A percentile compares a stretch with the other conserved stretches of the same genome.
phyloP scores from a whole-genome alignment of 1,140 invertebrate genomes.

The Neodiprion virginianus region DNA sequence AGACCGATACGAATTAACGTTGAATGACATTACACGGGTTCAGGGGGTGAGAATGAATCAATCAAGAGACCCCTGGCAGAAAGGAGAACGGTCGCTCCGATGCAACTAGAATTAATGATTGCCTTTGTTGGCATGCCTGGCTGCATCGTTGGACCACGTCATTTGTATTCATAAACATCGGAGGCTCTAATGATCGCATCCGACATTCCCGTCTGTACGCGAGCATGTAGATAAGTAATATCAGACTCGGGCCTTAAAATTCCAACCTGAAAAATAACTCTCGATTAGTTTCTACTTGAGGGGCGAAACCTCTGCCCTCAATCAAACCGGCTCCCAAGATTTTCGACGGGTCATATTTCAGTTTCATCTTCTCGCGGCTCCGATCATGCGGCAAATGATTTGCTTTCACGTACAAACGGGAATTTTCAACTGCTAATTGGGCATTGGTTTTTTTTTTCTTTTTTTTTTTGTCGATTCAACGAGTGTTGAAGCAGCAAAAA shows the following conservation, averaged over 20 bases:
- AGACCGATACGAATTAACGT: too few species aligned
- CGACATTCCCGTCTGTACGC: neutral
- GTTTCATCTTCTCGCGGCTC: too few species aligned
- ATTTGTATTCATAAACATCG: conserved; percentile 5
- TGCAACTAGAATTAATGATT: conserved; percentile 7
- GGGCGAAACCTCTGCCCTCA: too few species aligned
- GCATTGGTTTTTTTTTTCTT: neutral
- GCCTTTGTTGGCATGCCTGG: neutral
- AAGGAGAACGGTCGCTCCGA: neutral
- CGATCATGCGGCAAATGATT: too few species aligned
- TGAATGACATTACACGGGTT: neutral
- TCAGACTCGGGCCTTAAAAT: too few species aligned
- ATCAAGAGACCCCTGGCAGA: neutral
- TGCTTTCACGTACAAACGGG: too few species aligned
- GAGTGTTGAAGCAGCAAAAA: too few species aligned
- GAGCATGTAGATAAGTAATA: too few species aligned
- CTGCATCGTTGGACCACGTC: neutral
- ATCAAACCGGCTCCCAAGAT: too few species aligned
- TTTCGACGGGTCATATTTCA: too few species aligned
- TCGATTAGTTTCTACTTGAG: too few species aligned
- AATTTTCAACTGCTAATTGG: neutral
- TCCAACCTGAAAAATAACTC: too few species aligned
- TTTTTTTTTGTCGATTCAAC: neutral
- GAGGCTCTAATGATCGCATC: neutral
- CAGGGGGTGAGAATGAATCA: neutral